phyloP scores from a whole-genome alignment of 2,888 invertebrate genomes.

The Drosophila stalkeri region DNA sequence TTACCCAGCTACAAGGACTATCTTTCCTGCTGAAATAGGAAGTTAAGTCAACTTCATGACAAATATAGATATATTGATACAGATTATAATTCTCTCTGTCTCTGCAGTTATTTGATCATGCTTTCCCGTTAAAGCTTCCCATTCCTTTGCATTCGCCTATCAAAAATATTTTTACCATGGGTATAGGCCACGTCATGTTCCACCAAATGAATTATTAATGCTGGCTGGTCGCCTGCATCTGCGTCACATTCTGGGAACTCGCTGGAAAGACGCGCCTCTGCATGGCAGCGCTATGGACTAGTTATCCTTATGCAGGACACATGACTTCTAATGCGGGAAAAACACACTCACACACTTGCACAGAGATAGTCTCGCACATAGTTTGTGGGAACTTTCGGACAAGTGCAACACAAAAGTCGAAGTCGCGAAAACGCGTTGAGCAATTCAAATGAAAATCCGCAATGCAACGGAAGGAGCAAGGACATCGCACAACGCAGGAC shows the following conservation, averaged over 20 bases:
- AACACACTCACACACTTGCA: conserved; percentile 20
- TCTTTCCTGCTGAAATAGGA: too few species aligned
- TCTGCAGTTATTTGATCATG: not conserved
- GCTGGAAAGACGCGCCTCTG: conserved; percentile 33
- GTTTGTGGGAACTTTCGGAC: conserved; percentile 42
- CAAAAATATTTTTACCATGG: not conserved
- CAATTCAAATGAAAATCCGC: conserved; percentile 62
- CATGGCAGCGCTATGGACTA: not conserved
- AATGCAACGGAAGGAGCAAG: conserved; percentile 55
- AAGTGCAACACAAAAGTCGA: conserved; percentile 56
- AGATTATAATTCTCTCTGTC: too few species aligned
- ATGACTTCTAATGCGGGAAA: conserved; percentile 23
- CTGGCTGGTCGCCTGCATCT: conserved; percentile 2
- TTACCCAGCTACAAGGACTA: too few species aligned
- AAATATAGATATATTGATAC: too few species aligned
- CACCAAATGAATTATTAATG: not conserved
- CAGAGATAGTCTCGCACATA: not conserved
- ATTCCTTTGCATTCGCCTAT: not conserved
- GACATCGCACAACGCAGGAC: conserved; percentile 37
- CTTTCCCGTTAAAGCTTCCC: not conserved
- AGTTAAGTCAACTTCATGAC: too few species aligned
- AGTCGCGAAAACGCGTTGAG: conserved; percentile 46
- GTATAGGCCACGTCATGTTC: too few species aligned
- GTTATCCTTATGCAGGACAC: conserved; percentile 17
- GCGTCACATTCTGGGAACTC: conserved; percentile 33